Evolutionary conservation across 2,888 invertebrate species (phyloP).

Genomic region (Amblyjoppa fuscipennis): DNA sequence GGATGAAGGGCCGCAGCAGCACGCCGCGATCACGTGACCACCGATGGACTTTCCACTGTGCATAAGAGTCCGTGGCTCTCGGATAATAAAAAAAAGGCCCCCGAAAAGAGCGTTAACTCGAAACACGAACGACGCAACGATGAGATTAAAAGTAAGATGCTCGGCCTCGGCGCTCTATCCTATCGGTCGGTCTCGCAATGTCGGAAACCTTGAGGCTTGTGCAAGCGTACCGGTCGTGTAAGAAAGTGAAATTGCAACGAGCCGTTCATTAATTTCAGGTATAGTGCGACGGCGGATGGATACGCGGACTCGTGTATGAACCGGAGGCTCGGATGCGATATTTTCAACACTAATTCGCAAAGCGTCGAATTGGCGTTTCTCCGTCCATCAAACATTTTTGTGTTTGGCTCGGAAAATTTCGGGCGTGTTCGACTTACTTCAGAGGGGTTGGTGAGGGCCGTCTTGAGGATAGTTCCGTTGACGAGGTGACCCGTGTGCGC

Average conservation of each 20-base stretch:
- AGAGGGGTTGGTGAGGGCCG: constrained; percentile 97
- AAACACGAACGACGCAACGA: constrained; percentile 21
- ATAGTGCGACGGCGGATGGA: constrained; percentile 2
- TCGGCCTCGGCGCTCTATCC: constrained; percentile 47
- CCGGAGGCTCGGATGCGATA: neutral
- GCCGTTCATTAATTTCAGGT: constrained; percentile 81
- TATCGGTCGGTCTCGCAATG: constrained; percentile 80
- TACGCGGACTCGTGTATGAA: neutral
- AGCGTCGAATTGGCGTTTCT: neutral
- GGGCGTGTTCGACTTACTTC: constrained; percentile 87
- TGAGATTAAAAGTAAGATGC: constrained; percentile 33
- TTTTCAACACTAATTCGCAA: neutral
- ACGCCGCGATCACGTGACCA: too few relatives aligned
- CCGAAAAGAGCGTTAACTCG: neutral
- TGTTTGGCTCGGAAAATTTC: neutral
- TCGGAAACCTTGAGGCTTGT: constrained; percentile 83
- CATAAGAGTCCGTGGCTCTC: too few relatives aligned
- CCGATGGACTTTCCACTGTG: too few relatives aligned
- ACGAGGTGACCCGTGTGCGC: constrained; percentile 91
- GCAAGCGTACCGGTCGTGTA: constrained; percentile 75
- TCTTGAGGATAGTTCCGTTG: constrained; percentile 97
- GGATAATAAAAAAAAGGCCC: too few relatives aligned
- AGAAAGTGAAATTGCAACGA: constrained; percentile 83
- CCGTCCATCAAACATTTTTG: too few relatives aligned
- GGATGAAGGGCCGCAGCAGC: too few relatives aligned